Evolutionary conservation across 2,113 vertebrate species (phyloP).

Genomic region (Notiomystis cincta): DNA sequence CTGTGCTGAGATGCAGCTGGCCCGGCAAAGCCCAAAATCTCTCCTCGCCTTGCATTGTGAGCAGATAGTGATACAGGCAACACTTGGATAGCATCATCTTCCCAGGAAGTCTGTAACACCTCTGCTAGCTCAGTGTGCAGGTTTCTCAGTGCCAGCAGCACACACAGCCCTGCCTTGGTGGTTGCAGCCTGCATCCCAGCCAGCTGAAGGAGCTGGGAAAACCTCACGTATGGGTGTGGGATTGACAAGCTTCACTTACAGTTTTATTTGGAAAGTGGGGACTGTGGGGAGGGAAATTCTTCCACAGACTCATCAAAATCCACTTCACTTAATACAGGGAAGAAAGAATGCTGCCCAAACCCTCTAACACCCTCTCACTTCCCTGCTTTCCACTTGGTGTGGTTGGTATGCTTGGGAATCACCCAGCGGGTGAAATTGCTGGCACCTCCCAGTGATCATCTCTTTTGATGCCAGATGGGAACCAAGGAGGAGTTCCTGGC

Average conservation of each 20-base stretch:
- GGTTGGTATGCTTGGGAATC: background rate
- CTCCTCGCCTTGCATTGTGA: background rate
- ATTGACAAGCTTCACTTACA: background rate
- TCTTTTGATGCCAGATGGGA: slow-evolving; percentile 14
- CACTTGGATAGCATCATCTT: background rate
- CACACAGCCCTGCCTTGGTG: background rate
- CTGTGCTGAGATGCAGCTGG: background rate
- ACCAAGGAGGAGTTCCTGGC: background rate
- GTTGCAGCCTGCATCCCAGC: background rate
- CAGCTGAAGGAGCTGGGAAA: background rate
- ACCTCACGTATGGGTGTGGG: accelerated
- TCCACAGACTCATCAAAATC: slow-evolving; percentile 5
- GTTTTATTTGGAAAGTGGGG: background rate
- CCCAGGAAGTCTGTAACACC: background rate
- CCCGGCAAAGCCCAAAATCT: background rate
- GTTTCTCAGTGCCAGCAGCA: background rate
- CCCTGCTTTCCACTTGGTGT: background rate
- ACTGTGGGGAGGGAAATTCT: background rate
- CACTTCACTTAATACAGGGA: background rate
- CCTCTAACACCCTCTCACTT: slow-evolving; percentile 5
- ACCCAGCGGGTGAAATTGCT: background rate
- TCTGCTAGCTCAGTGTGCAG: background rate
- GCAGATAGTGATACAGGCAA: background rate
- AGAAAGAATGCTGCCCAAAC: slow-evolving; percentile 26
- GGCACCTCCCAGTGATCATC: background rate